Evolutionary conservation across 2,888 invertebrate species (phyloP).

Genomic region (Tipula helvola): DNA sequence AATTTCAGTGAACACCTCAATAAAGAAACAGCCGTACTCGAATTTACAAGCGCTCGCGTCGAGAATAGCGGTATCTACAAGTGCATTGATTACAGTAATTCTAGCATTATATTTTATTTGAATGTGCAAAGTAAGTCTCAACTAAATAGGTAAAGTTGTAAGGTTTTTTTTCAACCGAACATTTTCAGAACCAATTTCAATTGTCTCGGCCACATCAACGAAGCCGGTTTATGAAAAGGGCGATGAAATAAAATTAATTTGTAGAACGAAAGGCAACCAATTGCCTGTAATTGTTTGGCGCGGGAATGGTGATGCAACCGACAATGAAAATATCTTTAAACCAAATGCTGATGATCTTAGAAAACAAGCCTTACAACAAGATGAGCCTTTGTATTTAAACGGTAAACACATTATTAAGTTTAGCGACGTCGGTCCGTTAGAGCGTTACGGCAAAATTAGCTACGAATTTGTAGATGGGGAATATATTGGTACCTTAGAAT

Average conservation of each 20-base stretch:
- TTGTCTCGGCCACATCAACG: not conserved
- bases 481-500: not conserved
- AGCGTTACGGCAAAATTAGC: not conserved
- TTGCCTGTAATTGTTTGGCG: not conserved
- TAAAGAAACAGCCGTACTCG: not conserved
- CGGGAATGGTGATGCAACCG: not conserved
- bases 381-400: not conserved
- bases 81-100: not conserved
- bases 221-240: not conserved
- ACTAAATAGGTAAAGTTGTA: not conserved
- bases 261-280: not conserved
- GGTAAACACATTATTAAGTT: not conserved
- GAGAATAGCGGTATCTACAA: not conserved
- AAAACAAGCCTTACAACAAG: not conserved
- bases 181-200: not conserved
- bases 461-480: not conserved
- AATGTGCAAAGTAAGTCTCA: not conserved
- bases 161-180: too few species aligned
- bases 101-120: not conserved
- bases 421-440: not conserved
- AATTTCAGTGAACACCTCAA: not conserved
- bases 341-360: not conserved
- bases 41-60: not conserved
- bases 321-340: not conserved
- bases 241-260: not conserved